Percentiles rank a stretch among this genome's conserved stretches.
These are phyloP conservation scores for Scopus umbretta DNA, from an alignment of 2,113 vertebrate genomes.

Conservation along the genomic window DNA sequence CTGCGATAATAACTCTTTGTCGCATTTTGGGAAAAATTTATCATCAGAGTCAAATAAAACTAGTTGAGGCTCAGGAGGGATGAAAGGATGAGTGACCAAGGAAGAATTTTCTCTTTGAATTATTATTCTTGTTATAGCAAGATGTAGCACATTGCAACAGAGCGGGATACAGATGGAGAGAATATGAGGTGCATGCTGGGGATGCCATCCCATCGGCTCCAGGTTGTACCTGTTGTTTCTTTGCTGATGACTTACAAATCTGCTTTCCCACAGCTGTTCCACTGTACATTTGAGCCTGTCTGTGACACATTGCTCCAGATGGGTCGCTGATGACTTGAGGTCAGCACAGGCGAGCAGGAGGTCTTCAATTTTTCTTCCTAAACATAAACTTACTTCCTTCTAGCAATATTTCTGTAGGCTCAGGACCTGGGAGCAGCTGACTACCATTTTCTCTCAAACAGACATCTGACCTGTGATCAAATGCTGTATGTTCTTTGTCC, in stretches of 20 bases:
- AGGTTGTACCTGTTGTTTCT: neutral
- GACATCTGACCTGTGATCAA: neutral
- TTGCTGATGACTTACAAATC: neutral
- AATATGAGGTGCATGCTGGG: neutral
- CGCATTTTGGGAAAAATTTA: neutral
- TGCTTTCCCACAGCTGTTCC: neutral
- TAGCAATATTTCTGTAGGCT: neutral
- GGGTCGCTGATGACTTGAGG: neutral
- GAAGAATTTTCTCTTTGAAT: neutral
- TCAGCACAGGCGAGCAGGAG: neutral
- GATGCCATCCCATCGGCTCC: neutral
- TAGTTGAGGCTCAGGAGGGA: neutral
- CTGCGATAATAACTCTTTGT: neutral
- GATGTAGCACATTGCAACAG: neutral
- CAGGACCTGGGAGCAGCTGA: neutral
- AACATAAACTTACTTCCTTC: neutral
- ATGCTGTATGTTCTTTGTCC: neutral
- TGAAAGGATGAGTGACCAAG: neutral
- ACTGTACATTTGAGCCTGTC: neutral
- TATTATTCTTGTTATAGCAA: neutral
- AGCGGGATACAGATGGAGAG: neutral
- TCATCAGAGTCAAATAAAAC: neutral
- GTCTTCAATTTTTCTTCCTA: neutral
- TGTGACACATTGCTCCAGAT: neutral
- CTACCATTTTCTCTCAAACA: neutral